Evolutionary conservation across 2,888 invertebrate species (phyloP).

Genomic region (Onthophagus sagittarius): DNA sequence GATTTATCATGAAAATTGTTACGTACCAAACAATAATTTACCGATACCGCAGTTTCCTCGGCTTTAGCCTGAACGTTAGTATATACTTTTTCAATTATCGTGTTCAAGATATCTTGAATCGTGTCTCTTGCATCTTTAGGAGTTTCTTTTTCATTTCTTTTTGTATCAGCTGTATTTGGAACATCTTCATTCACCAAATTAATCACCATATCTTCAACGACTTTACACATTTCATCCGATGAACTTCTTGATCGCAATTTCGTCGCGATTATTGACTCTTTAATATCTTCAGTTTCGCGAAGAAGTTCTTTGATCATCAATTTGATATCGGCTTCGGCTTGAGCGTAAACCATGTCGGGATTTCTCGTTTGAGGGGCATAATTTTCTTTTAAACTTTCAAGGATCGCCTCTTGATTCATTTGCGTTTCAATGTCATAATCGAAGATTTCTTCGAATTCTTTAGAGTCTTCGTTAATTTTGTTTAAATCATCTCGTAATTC

Average conservation of each 20-base stretch:
- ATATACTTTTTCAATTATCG: background rate
- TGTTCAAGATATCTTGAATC: conserved; percentile 10
- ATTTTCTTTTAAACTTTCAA: background rate
- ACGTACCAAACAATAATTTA: conserved; percentile 21
- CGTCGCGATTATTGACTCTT: conserved; percentile 16
- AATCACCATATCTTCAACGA: background rate
- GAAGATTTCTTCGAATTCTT: background rate
- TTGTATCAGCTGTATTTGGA: background rate
- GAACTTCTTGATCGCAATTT: too few relatives aligned
- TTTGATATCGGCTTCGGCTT: conserved; percentile 21
- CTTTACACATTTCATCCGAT: background rate
- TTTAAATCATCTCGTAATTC: background rate
- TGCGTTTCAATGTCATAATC: background rate
- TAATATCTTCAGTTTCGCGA: conserved; percentile 18
- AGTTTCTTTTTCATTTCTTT: background rate
- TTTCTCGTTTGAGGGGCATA: background rate
- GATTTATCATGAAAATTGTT: conserved; percentile 6
- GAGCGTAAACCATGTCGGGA: conserved; percentile 15
- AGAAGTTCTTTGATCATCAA: conserved; percentile 23
- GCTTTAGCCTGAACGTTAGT: background rate
- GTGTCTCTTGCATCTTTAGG: background rate
- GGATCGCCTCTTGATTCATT: background rate
- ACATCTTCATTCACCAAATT: background rate
- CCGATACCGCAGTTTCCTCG: background rate
- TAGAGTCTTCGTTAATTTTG: background rate